These are phyloP conservation scores for Gibbula magus DNA, from an alignment of 2,888 invertebrate species.

Conservation along the genomic window DNA sequence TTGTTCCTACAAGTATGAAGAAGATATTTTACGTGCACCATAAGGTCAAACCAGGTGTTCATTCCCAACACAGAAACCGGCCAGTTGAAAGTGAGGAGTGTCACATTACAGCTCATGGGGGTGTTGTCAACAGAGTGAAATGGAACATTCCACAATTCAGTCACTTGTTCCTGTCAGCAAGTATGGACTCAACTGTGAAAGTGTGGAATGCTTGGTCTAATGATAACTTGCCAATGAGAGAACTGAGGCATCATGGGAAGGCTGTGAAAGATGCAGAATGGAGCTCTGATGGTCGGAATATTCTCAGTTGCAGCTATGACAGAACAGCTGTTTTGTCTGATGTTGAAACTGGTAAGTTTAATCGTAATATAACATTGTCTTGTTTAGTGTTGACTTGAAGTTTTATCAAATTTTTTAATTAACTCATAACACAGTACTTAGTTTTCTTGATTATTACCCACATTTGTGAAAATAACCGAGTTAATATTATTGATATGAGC, in stretches of 20 bases:
- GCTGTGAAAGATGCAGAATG: slow-evolving; percentile 73
- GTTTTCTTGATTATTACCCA: too few relatives aligned
- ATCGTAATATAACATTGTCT: too few relatives aligned
- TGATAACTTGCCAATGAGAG: slow-evolving; percentile 54
- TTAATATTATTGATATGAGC: too few relatives aligned
- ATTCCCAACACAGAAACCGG: slow-evolving; percentile 24
- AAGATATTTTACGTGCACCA: slow-evolving; percentile 63
- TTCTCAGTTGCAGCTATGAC: slow-evolving; percentile 72
- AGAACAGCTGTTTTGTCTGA: slow-evolving; percentile 66
- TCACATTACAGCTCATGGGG: slow-evolving; percentile 54
- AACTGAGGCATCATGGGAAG: slow-evolving; percentile 58
- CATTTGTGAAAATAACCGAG: too few relatives aligned
- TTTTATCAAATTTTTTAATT: too few relatives aligned
- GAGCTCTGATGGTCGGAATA: slow-evolving; percentile 60
- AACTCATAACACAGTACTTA: too few relatives aligned
- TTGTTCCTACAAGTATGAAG: slow-evolving; percentile 20
- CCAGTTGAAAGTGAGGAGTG: slow-evolving; percentile 25
- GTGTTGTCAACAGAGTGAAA: slow-evolving; percentile 64
- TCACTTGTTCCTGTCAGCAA: slow-evolving; percentile 71
- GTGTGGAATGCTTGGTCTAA: slow-evolving; percentile 72
- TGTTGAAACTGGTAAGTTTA: slow-evolving; percentile 67
- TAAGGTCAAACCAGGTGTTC: slow-evolving; percentile 51
- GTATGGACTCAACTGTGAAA: slow-evolving; percentile 71
- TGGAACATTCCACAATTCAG: slow-evolving; percentile 68
- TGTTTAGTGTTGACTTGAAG: too few relatives aligned